Evolutionary conservation across 1,140 invertebrate species (phyloP).

Genomic region (Megathymus violae): DNA sequence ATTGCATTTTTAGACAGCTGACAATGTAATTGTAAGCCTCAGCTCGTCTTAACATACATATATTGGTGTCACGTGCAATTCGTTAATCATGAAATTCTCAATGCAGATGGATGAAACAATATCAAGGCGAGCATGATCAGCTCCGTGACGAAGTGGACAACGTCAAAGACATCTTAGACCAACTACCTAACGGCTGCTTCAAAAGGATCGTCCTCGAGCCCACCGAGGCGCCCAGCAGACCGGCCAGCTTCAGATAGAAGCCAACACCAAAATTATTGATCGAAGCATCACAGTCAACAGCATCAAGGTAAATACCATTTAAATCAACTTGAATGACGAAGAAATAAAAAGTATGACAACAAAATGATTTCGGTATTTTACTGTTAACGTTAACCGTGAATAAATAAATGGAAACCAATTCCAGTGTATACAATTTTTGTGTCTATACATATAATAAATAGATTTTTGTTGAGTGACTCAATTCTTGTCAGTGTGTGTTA

Average conservation of each 20-base stretch:
- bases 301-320: no score
- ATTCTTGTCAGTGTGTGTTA: no score
- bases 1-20: no score
- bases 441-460: no score
- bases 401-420: background rate
- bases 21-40: no score
- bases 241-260: conserved; percentile 51
- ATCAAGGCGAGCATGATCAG: conserved; percentile 90
- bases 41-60: no score
- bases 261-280: background rate
- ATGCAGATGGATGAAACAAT: conserved; percentile 90
- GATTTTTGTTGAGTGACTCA: no score
- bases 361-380: background rate
- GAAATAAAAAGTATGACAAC: no score
- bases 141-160: conserved; percentile 93
- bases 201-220: conserved; percentile 87
- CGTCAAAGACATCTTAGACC: conserved; percentile 92
- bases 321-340: background rate
- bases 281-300: conserved; percentile 26
- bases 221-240: conserved; percentile 64
- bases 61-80: no score
- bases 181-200: conserved; percentile 93
- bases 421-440: no score
- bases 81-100: no score
- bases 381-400: no score